These are phyloP conservation scores for Chalcosyrphus nemorum DNA, from an alignment of 2,888 invertebrate genomes.

Conservation along the genomic window DNA sequence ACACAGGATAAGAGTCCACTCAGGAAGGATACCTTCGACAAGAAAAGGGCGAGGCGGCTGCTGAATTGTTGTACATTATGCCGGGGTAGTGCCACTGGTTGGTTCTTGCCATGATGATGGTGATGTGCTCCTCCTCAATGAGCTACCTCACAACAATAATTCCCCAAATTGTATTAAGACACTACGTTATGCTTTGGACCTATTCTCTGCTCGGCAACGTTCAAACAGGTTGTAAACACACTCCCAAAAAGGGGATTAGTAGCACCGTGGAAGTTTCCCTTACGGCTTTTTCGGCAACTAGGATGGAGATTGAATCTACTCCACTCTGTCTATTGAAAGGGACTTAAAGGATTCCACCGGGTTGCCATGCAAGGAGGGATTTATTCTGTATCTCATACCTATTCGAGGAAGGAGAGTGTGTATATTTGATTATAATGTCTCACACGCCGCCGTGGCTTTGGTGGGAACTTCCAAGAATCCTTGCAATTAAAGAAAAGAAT, in stretches of 20 bases:
- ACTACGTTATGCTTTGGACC: conserved; percentile 40
- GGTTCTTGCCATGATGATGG: conserved; percentile 11
- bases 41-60: background rate
- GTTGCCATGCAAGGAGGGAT: conserved; percentile 5
- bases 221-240: conserved; percentile 50
- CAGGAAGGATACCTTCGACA: background rate
- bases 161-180: conserved; percentile 46
- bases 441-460: background rate
- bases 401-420: background rate
- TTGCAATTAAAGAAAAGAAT: conserved; percentile 45
- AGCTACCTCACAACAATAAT: conserved; percentile 30
- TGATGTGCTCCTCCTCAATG: conserved; percentile 26
- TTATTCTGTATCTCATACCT: background rate
- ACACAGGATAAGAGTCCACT: conserved; percentile 34
- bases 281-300: background rate
- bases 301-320: conserved; percentile 13
- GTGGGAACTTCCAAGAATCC: conserved; percentile 32
- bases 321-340: background rate
- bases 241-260: conserved; percentile 30
- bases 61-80: background rate
- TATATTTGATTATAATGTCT: conserved; percentile 23
- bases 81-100: background rate
- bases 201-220: background rate
- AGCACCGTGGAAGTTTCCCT: conserved; percentile 4
- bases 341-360: conserved; percentile 27